phyloP scores from a whole-genome alignment of 2,888 invertebrate genomes.

The Protula sp. region DNA sequence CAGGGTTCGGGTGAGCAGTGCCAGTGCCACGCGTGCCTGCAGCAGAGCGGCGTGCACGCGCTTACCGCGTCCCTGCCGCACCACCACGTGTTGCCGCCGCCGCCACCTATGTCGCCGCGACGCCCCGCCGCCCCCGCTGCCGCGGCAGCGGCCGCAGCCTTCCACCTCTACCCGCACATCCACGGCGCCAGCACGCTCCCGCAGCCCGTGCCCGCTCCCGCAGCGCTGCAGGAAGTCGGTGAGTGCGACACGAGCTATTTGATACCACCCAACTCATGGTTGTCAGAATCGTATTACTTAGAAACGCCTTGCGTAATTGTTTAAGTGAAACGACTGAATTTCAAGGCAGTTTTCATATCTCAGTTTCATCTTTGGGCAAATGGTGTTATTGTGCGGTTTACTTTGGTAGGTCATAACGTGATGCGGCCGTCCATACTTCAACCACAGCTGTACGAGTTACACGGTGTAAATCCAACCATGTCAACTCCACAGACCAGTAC shows the following conservation, averaged over 20 bases:
- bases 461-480: no score
- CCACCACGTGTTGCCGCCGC: slow-evolving; percentile 34
- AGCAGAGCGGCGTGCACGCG: slow-evolving; percentile 38
- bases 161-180: slow-evolving; percentile 50
- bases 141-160: slow-evolving; percentile 37
- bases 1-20: no score
- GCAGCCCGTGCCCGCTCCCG: neutral
- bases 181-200: slow-evolving; percentile 36
- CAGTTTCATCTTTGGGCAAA: no score
- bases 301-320: no score
- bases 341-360: no score
- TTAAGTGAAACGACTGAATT: no score
- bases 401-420: no score
- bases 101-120: slow-evolving; percentile 26
- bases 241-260: slow-evolving; percentile 21
- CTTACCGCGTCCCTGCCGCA: slow-evolving; percentile 45
- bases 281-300: no score
- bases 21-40: slow-evolving; percentile 50
- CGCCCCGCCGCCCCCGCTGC: slow-evolving; percentile 37
- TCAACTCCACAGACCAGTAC: no score
- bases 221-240: slow-evolving; percentile 1
- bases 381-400: no score
- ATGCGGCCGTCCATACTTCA: slow-evolving; percentile 39
- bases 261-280: no score
- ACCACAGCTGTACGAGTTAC: slow-evolving; percentile 48